Conservation (phyloP, 1,140 invertebrate genomes). For the Plutomurus gul region DNA sequence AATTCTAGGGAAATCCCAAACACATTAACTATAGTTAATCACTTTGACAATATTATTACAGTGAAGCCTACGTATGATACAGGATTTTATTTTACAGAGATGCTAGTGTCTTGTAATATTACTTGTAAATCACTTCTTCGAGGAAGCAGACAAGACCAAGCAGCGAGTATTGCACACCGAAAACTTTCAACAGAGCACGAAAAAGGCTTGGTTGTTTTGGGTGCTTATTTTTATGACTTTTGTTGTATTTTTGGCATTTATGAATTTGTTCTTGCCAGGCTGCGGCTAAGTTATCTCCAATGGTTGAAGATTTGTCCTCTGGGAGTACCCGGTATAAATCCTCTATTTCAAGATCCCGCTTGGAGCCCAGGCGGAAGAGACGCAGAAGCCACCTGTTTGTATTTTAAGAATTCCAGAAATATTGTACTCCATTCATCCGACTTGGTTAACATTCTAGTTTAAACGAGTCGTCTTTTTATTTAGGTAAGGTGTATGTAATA, state of each 20-base stretch:
- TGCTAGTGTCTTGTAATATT: background rate
- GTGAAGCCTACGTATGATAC: too few species aligned
- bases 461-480: too few species aligned
- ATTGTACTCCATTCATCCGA: too few species aligned
- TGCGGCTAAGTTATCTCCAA: constrained; percentile 36
- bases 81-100: too few species aligned
- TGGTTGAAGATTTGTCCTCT: constrained; percentile 24
- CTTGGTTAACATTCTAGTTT: too few species aligned
- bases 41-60: background rate
- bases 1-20: constrained; percentile 46
- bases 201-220: constrained; percentile 55
- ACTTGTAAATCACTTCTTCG: constrained; percentile 56
- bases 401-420: background rate
- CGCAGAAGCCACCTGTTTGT: constrained; percentile 39
- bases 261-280: constrained; percentile 38
- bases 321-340: constrained; percentile 43
- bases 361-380: constrained; percentile 37
- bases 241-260: constrained; percentile 54
- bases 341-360: constrained; percentile 35
- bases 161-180: constrained; percentile 57
- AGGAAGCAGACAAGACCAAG: constrained; percentile 57
- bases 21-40: background rate
- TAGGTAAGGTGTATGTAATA: too few species aligned
- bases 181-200: constrained; percentile 56
- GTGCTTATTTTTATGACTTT: background rate